Evolutionary conservation across 2,797 vertebrate species (phyloP), one percentile per base, ranked within the genome.

Genomic region (Trichosurus vulpecula): DNA sequence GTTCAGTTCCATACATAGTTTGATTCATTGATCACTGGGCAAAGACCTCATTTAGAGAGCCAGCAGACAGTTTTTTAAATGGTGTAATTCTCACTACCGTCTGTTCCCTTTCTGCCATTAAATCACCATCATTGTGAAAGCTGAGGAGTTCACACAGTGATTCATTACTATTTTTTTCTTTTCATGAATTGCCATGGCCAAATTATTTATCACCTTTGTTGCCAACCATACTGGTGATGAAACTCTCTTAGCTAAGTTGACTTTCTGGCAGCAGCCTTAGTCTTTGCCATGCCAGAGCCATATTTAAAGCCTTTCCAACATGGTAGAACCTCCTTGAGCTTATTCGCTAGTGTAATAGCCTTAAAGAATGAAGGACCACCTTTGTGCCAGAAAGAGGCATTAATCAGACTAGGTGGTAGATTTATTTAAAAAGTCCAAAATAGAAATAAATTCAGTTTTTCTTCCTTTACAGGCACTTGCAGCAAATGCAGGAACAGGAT

Each of bases 401-500:
- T 30, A 31, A 12, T 31, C 57, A 31, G 57, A 31, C 47, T 96
- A 47, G 41, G 89, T 52, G 29, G 93, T 52, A 4, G 57, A 55
- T 54, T 96, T 96, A 54, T 95, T 96, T 95, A 54, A 90, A 29
- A 95, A 95, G 55, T 55, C 87, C 54, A 92, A 94, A 95, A 81
- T 52, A 93, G 12, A 91, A 52, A 95, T 52, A 54, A 92, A 53
- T 52, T 31, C 30, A 29, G 31, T 47, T 55, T 95, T 90, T 93
- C 95, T 94, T 47, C 61, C 47, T 96, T 97, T 19, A 1, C 93
- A 99, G 99, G 99, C 99, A 0, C 98, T 99, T 0, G 99, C 99
- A 97, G 99, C 99, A 97, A 99, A 99, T 96, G 99, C 99, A 0
- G 99, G 99, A 94, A 99, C 99, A 0, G 99, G 99, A 1, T 99